phyloP scores from a whole-genome alignment of 2,113 vertebrate genomes.

The Pluvianellus socialis region DNA sequence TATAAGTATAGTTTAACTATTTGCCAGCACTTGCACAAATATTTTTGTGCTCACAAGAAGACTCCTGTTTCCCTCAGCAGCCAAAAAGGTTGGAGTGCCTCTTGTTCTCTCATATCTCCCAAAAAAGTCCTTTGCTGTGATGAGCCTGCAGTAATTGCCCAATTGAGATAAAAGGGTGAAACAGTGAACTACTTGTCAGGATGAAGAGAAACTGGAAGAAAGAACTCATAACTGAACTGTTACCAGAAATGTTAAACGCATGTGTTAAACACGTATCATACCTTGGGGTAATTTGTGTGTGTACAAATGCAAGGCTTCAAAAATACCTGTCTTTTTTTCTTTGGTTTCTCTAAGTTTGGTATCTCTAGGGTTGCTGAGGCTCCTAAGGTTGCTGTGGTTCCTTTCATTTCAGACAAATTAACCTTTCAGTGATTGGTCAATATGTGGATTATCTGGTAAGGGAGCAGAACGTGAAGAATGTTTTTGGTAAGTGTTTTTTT shows the following conservation, averaged over 20 bases:
- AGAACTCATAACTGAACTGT: not conserved
- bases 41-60: not conserved
- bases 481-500: slow-evolving; percentile 87
- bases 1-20: not conserved
- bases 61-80: not conserved
- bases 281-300: not conserved
- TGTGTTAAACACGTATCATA: not conserved
- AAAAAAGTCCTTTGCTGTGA: not conserved
- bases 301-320: not conserved
- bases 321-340: not conserved
- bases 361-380: not conserved
- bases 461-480: slow-evolving; percentile 81
- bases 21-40: not conserved
- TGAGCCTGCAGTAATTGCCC: not conserved
- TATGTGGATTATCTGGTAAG: slow-evolving; percentile 89
- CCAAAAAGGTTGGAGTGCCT: not conserved
- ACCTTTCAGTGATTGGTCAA: slow-evolving; percentile 78
- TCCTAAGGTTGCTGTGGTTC: not conserved
- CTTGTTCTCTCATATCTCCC: not conserved
- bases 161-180: not conserved
- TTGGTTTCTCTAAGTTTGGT: not conserved
- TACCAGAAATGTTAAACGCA: not conserved
- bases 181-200: not conserved
- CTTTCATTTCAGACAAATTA: slow-evolving; percentile 83
- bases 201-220: not conserved